phyloP scores from a whole-genome alignment of 2,888 invertebrate species.

The Smittia sp. region DNA sequence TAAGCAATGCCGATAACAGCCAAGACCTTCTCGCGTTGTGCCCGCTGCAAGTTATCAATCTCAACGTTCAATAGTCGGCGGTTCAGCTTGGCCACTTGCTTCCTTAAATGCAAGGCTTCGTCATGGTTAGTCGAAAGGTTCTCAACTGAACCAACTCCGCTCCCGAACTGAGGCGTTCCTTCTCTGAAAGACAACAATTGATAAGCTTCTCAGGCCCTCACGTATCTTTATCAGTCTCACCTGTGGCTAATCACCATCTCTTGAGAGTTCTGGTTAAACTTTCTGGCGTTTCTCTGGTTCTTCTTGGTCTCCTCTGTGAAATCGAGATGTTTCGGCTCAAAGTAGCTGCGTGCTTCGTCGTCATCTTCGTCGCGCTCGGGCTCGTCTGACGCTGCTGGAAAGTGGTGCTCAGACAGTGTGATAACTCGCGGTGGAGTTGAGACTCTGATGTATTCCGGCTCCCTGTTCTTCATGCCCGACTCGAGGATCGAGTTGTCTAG shows the following conservation, averaged over 20 bases:
- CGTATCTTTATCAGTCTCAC: background rate
- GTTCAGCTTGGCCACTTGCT: constrained; percentile 83
- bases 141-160: constrained; percentile 56
- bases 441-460: constrained; percentile 73
- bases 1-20: constrained; percentile 83
- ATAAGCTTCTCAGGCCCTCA: background rate
- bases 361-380: constrained; percentile 45
- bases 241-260: constrained; percentile 35
- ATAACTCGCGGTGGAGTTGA: constrained; percentile 86
- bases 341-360: constrained; percentile 43
- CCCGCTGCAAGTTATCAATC: constrained; percentile 76
- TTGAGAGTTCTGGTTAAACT: constrained; percentile 25
- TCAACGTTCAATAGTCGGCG: constrained; percentile 84
- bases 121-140: constrained; percentile 65
- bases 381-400: constrained; percentile 66
- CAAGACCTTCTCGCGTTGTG: constrained; percentile 82
- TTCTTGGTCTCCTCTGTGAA: constrained; percentile 16
- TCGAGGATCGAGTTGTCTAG: constrained; percentile 77
- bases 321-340: constrained; percentile 19
- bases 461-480: constrained; percentile 50
- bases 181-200: constrained; percentile 55
- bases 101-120: constrained; percentile 77
- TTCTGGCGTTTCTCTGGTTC: background rate
- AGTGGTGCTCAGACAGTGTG: constrained; percentile 80
- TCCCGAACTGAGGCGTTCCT: constrained; percentile 64